Evolutionary conservation across 2,113 vertebrate species (phyloP).

Genomic region (Sinocyclocheilus maitianheensis): DNA sequence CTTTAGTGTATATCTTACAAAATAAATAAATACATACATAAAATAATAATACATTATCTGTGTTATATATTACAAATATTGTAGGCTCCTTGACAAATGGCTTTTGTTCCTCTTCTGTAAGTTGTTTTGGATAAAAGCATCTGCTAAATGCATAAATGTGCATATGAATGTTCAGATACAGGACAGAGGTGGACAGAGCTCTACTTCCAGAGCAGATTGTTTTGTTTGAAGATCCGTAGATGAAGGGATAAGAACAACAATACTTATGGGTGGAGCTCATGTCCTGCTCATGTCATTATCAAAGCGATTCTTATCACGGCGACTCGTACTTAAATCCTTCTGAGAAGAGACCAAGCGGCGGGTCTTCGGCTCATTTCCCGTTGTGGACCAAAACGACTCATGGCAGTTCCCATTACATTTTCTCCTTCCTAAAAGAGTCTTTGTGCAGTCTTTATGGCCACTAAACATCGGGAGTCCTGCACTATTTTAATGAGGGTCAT

Average conservation of each 20-base stretch:
- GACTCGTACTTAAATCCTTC: constrained; percentile 49
- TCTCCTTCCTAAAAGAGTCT: constrained; percentile 35
- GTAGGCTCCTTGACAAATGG: not conserved
- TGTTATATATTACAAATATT: not conserved
- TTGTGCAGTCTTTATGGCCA: constrained; percentile 38
- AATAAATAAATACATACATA: too few species aligned
- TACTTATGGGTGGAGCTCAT: constrained; percentile 23
- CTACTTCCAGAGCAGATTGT: not conserved
- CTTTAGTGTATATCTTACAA: too few species aligned
- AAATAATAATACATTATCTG: too few species aligned
- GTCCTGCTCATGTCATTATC: constrained; percentile 35
- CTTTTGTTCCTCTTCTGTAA: not conserved
- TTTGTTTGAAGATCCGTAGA: too few species aligned
- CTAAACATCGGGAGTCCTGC: constrained; percentile 27
- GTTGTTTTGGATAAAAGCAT: not conserved
- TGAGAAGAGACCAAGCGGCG: constrained; percentile 47
- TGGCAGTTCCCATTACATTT: constrained; percentile 52
- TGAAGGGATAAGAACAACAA: not conserved
- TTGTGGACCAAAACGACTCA: constrained; percentile 43
- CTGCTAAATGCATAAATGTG: not conserved
- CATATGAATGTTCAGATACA: not conserved
- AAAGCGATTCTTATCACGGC: constrained; percentile 62
- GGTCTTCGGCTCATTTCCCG: constrained; percentile 39
- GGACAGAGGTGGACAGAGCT: not conserved
- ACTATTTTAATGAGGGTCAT: constrained; percentile 48